Base-by-base conservation (phyloP, 2,888 invertebrate species). In the Nemapogon koenigi region DNA sequence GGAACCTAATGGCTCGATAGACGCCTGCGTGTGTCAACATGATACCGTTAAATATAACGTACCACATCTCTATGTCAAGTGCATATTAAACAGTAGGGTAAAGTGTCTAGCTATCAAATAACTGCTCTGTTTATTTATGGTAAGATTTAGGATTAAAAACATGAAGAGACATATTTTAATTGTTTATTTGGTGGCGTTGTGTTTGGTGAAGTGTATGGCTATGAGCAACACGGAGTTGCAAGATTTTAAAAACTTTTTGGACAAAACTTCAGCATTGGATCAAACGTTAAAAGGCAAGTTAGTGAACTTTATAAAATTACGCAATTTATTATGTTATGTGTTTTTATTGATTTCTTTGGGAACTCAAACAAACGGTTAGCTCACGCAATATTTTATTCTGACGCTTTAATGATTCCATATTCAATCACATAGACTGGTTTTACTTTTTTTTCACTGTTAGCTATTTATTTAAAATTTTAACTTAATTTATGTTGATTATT, bases 201-300 rank as follows among this genome's bases (percentile, higher is more conserved):
- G 62, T 60, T 62, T 57, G 46, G 48, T 60, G 42, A 57, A 61
- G 64, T 66, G 75, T 48, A 49, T 51, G 44, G 53, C 62, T 35
- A 72, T 72, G 66, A 56, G 64, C 26, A 48, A 52, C 26, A 51
- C 59, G 41, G 79, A 79, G 50, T 48, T 79, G 16, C 65, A 71
- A 46, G 76, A 78, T 45, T 80, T 76, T 52, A 62, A 57, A 45
- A 64, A 71, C 37, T 72, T 65, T 44, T 52, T 80, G 40, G 53
- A 58, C 43, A 62, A 61, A 49, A 72, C 75, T 2, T 73, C 78
- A 3, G 62, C 62, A 27, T 57, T 78, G 53, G 73, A 75, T 53
- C 60, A 67, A 43, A 64, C 62, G 42, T 58, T 73, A 16, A 72
- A 68, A 64, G 75, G 79, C 79, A 56, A 71, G 76, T 62, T 16